phyloP scores from a whole-genome alignment of 2,888 invertebrate genomes.

The Dastarcus helophoroides region DNA sequence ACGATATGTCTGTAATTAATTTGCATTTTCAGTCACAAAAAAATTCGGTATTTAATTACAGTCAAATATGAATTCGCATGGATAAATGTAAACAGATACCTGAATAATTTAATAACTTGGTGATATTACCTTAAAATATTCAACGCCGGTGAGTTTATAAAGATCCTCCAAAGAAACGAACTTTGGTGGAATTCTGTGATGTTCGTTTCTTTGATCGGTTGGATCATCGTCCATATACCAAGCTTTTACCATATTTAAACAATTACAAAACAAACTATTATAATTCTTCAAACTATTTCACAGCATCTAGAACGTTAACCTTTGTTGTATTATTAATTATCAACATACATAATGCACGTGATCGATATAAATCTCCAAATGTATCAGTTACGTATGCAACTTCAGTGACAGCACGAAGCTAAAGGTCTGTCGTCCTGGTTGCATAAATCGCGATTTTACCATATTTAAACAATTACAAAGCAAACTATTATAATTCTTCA shows the following conservation, averaged over 20 bases:
- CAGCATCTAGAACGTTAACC: too few species aligned
- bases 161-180: constrained; percentile 58
- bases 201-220: constrained; percentile 71
- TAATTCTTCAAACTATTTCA: too few species aligned
- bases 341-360: too few species aligned
- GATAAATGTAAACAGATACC: not conserved
- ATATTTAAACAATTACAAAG: constrained; percentile 48
- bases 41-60: too few species aligned
- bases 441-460: constrained; percentile 89
- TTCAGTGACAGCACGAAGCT: too few species aligned
- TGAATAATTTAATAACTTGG: not conserved
- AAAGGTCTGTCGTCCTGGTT: too few species aligned
- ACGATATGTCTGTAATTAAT: not conserved
- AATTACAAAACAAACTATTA: too few species aligned
- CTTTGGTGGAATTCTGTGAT: constrained; percentile 67
- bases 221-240: constrained; percentile 72
- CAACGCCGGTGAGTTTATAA: constrained; percentile 65
- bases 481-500: too few species aligned
- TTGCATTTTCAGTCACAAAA: constrained; percentile 1
- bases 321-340: too few species aligned
- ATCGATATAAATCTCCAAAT: too few species aligned
- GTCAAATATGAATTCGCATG: too few species aligned
- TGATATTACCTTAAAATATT: constrained; percentile 68
- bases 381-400: too few species aligned
- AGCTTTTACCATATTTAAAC: constrained; percentile 65